phyloP scores from a whole-genome alignment of 2,113 vertebrate species.

The Caranx melampygus region DNA sequence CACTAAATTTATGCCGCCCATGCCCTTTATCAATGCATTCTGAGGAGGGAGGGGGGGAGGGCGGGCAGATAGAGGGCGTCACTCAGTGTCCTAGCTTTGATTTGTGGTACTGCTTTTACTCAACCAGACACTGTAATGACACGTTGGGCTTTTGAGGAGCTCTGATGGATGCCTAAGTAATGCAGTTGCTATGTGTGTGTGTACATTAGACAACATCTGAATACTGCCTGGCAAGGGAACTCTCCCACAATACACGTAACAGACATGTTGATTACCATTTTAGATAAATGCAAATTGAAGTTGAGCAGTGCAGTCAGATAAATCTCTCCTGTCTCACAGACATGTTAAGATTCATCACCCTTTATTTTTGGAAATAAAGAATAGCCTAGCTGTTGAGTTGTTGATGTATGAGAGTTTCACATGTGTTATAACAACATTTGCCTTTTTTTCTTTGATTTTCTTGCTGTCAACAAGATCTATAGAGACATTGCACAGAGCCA shows the following conservation, averaged over 20 bases:
- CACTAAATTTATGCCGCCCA: conserved; percentile 80
- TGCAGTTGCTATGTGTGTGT: conserved; percentile 34
- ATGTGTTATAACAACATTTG: too few relatives aligned
- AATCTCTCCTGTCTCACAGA: background rate
- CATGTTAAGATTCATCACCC: background rate
- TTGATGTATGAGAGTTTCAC: too few relatives aligned
- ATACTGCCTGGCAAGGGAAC: background rate
- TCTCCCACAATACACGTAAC: background rate
- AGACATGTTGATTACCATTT: background rate
- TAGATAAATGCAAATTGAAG: conserved; percentile 5
- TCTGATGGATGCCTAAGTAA: conserved; percentile 52
- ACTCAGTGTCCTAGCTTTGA: conserved; percentile 83
- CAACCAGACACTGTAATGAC: conserved; percentile 71
- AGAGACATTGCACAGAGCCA: background rate
- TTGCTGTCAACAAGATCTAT: too few relatives aligned
- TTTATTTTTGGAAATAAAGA: too few relatives aligned
- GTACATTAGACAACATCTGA: conserved; percentile 37
- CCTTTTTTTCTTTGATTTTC: too few relatives aligned
- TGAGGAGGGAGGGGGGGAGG: conserved; percentile 53
- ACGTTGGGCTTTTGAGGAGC: conserved; percentile 62
- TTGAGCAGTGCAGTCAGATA: background rate
- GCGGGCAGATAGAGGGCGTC: conserved; percentile 86
- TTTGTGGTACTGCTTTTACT: conserved; percentile 78
- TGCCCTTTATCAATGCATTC: conserved; percentile 84
- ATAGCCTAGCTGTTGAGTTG: too few relatives aligned